These are phyloP conservation scores for Genyomyrus donnyi DNA, from an alignment of 2,113 vertebrate genomes.

Conservation along the genomic window DNA sequence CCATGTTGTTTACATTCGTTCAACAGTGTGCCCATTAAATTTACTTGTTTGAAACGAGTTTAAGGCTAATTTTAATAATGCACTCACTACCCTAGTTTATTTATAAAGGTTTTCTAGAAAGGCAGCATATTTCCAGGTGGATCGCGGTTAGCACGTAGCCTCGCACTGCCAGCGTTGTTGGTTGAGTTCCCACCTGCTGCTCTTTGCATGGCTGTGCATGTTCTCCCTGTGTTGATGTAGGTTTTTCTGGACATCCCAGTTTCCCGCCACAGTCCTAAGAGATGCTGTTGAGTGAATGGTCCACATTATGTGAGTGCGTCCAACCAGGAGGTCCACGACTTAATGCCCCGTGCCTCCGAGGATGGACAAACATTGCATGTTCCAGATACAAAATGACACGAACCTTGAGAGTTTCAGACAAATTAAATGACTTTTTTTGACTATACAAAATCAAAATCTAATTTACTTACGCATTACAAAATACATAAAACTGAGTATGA, in stretches of 20 bases:
- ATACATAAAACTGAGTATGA: not conserved
- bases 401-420: not conserved
- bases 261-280: not conserved
- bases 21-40: not conserved
- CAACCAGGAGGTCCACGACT: not conserved
- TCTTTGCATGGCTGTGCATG: not conserved
- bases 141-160: not conserved
- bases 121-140: not conserved
- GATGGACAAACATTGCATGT: not conserved
- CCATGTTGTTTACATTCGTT: not conserved
- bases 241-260: not conserved
- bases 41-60: not conserved
- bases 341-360: not conserved
- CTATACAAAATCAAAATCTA: not conserved
- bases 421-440: not conserved
- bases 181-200: not conserved
- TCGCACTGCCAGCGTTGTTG: not conserved
- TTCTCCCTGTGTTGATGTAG: not conserved
- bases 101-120: not conserved
- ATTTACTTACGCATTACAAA: not conserved
- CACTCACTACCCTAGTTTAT: not conserved
- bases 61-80: not conserved
- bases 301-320: not conserved
- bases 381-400: not conserved
- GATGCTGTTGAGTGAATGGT: not conserved